A percentile compares a stretch with the other conserved stretches of the same genome.
These are phyloP conservation scores for Macrotus californicus DNA, from an alignment of 2,113 vertebrate species.

Conservation along the genomic window DNA sequence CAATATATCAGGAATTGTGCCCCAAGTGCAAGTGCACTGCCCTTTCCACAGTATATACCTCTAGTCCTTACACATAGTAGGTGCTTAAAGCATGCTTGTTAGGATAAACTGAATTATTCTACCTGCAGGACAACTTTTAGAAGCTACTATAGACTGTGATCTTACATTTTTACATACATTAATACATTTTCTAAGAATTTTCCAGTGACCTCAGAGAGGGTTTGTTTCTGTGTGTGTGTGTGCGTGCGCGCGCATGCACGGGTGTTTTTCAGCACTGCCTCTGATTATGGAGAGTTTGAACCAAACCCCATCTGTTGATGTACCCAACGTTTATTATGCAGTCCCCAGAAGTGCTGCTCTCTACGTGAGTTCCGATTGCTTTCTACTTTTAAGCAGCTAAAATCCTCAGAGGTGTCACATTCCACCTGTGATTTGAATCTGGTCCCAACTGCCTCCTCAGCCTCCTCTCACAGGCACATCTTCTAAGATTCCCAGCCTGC, in stretches of 20 bases:
- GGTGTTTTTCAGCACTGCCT: neutral
- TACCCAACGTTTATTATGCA: neutral
- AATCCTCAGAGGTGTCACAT: neutral
- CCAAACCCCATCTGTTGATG: neutral
- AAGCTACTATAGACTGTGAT: neutral
- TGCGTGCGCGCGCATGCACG: fast-evolving
- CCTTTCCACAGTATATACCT: neutral
- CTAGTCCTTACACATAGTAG: neutral
- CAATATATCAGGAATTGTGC: neutral
- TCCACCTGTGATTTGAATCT: neutral
- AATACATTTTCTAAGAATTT: neutral
- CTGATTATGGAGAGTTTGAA: neutral
- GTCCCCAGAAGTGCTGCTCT: neutral
- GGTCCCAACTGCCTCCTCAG: neutral
- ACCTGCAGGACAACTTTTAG: neutral
- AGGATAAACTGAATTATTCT: neutral
- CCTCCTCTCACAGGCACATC: fast-evolving
- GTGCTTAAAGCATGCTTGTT: neutral
- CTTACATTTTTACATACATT: neutral
- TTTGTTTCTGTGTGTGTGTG: neutral
- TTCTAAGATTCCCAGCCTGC: neutral
- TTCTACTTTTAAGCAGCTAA: neutral
- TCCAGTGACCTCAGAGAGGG: neutral
- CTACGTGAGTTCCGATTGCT: neutral
- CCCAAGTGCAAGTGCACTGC: neutral